Base-by-base conservation (phyloP, 2,797 vertebrate genomes). In the Myiotriccus ornatus region DNA sequence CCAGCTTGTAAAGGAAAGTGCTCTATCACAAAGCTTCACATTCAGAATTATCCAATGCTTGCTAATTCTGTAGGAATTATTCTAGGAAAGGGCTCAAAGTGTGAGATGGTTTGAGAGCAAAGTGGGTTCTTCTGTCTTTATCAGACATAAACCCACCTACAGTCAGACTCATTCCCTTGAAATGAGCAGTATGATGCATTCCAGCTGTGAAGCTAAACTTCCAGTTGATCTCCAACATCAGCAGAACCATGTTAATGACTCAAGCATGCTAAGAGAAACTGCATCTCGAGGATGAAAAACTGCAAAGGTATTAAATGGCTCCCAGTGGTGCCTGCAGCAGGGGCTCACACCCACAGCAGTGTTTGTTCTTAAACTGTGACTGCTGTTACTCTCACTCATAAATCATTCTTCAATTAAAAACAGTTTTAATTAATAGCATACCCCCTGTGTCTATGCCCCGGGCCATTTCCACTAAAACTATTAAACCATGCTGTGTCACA, bases 371-470 rank as follows among this genome's bases (percentile, higher is more conserved):
- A 59, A 78, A 37, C 74, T 59, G n/a, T 43, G 25, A 47, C 50
- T 82, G 49, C 71, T 85, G 13, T 73, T 94, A 84, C 16, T 69
- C 57, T 90, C 62, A 68, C 43, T 83, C 50, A 86, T 81, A 84
- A 92, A 86, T 88, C 50, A 75, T 55, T 25, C 46, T 81, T 91
- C 83, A 86, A 78, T 90, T 93, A 84, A n/a, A 25, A 81, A 24
- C 11, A 23, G 43, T 75, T 96, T 94, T 84, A 83, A 94, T 85
- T 94, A 94, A 88, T 78, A 93, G 81, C 34, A 91, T 50, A 32
- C 13, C 24, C 57, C 79, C 22, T 30, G 22, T 84, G 64, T 32
- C 57, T 71, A 37, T 0, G 14, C 80, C 39, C 19, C 65, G 46
- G 34, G 62, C n/a, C 39, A 81, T 55, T 84, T 47, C 78, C 69